A percentile compares a stretch with the other conserved stretches of the same genome.
Evolutionary conservation across 2,888 invertebrate genomes (phyloP).

Genomic region (Antheraea assamensis): DNA sequence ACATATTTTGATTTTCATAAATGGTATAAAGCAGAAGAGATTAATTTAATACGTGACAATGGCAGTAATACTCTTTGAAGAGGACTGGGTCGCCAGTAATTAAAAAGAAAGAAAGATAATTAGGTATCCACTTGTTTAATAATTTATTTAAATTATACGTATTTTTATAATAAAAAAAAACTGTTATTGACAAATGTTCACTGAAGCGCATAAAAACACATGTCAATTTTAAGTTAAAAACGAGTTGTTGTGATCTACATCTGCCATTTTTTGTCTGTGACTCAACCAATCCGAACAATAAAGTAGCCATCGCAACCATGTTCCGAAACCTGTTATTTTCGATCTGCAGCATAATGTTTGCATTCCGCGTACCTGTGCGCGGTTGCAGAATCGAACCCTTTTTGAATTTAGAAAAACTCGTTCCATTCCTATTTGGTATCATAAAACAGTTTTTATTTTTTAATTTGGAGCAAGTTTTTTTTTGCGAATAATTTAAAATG

Average conservation of each 20-base stretch:
- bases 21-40: no score
- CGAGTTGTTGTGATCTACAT: slow-evolving; percentile 38
- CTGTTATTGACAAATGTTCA: not conserved
- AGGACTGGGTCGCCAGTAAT: no score
- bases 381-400: slow-evolving; percentile 58
- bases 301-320: slow-evolving; percentile 37
- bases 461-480: slow-evolving; percentile 35
- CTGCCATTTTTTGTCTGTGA: slow-evolving; percentile 43
- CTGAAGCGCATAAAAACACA: not conserved
- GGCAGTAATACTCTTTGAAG: no score
- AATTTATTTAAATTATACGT: no score
- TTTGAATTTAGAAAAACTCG: slow-evolving; percentile 40
- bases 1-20: no score
- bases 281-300: slow-evolving; percentile 33
- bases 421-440: slow-evolving; percentile 33
- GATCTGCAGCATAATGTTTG: slow-evolving; percentile 64
- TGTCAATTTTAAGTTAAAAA: slow-evolving; percentile 20
- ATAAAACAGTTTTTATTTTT: slow-evolving; percentile 28
- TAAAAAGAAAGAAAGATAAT: no score
- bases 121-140: no score
- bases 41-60: no score
- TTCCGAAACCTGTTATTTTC: slow-evolving; percentile 53
- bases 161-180: not conserved
- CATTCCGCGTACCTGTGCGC: slow-evolving; percentile 68
- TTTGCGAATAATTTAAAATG: slow-evolving; percentile 20